Evolutionary conservation across 1,140 invertebrate species (phyloP), one percentile per base, ranked within the genome.

Genomic region (Monochamus saltuarius): DNA sequence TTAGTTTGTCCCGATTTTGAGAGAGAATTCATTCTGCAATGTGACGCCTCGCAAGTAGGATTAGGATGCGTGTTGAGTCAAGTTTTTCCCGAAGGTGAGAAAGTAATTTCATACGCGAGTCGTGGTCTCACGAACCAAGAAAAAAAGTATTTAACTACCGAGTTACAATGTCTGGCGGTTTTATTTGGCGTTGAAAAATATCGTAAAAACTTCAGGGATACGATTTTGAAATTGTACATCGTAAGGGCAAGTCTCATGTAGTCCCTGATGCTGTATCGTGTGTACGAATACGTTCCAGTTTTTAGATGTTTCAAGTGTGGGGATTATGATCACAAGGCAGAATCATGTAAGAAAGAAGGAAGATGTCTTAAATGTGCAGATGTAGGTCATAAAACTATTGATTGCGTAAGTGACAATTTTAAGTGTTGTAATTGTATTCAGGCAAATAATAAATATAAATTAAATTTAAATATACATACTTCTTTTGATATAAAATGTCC

Each of bases 91-190:
- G 57, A 64, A 7, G 63, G 45, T 16, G 67, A 73, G 37, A 58
- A 63, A 29, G 73, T 73, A 2, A 68, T 81, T 4, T 68, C 69
- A 0, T 80, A 79, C 66, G 74, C 73, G 11, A 78, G 78, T 60
- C 38, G 77, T n/a, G 57, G 61, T 1, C 57, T 82, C 7, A 64
- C 42, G 9, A 53, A 53, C 9, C 38, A 63, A 8, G 79, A 83
- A 68, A 61, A 40, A 49, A 79, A 80, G 19, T 83, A 80, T 59
- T 66, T 62, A 2, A 68, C 68, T 6, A 79, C 76, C 0, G 80
- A 84, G 66, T 62, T 69, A 50, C 80, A 83, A 73, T 75, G 74
- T 52, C 61, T 83, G 10, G 78, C 78, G 1, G 69, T 81, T 9
- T 40, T 83, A 1, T 71, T 66, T 60, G 74, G 71, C 2, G 65